Base-by-base conservation (phyloP, 2,113 vertebrate species). In the Acanthochromis polyacanthus region DNA sequence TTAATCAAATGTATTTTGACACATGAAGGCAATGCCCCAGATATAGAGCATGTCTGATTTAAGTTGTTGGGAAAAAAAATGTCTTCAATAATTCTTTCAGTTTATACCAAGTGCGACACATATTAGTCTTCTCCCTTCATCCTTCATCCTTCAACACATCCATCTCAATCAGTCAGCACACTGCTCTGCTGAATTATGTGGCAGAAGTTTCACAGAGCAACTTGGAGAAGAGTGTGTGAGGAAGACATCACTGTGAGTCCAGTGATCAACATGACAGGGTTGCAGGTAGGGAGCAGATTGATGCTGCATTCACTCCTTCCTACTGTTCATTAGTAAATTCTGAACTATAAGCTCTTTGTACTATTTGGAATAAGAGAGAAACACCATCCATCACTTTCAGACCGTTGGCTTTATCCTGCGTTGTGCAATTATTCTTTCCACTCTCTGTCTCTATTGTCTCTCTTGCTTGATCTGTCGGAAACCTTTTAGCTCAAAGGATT, bases 281-380 rank as follows among this genome's bases (percentile, higher is more conserved):
- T 66, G 64, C 65, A 59, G 69, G 71, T 14, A 46, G 71, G 63
- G 40, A 79, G 61, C 59, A 75, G 78, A 75, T 57, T 81, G 68
- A 89, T 85, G 72, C 32, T 17, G 65, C 66, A 20, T 62, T 81
- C 71, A 30, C 38, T 69, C 40, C 63, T 61, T 75, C 74, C 57
- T 50, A 53, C 78, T 78, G 71, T 86, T 88, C 73, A 87, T 89
- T 84, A 80, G 40, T 50, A 48, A 22, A 84, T 73, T 81, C 53
- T 87, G 46, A 88, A 87, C 69, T 53, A 10, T 75, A 52, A 51
- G 71, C 81, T 88, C 63, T 86, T 70, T 56, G n/a, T 55, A 60
- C 50, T 71, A 30, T 84, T 85, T 88, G 75, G 45, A 75, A 78
- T 57, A 73, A 45, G 77, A 67, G 19, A 61, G 79, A 80, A 85